Percentiles rank a stretch among this genome's conserved stretches.
phyloP scores from a whole-genome alignment of 2,113 vertebrate genomes.

The Actinemys pallida region DNA sequence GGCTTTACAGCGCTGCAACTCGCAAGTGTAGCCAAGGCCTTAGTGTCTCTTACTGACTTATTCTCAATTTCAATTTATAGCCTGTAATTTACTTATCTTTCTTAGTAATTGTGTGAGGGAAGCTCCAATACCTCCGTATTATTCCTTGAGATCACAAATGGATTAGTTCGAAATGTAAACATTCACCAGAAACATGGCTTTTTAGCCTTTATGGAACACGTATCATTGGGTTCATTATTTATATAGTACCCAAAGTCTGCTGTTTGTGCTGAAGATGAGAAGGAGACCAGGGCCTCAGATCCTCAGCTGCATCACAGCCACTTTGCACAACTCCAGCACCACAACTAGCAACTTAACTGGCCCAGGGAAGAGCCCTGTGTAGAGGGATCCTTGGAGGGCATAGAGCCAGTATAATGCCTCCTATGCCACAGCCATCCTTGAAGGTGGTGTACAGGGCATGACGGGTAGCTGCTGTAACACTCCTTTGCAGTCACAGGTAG shows the following conservation, averaged over 20 bases:
- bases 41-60: conserved; percentile 12
- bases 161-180: neutral
- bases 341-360: neutral
- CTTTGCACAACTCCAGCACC: neutral
- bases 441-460: neutral
- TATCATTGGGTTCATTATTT: fast-evolving
- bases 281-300: neutral
- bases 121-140: neutral
- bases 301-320: neutral
- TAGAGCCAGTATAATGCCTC: neutral
- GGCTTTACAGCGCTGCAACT: too few species aligned
- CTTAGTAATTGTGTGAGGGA: conserved; percentile 40
- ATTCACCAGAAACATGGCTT: neutral
- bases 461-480: neutral
- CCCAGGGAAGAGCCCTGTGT: neutral
- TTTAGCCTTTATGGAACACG: neutral
- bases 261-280: neutral
- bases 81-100: conserved; percentile 22
- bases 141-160: neutral
- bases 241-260: neutral
- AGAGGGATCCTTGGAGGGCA: neutral
- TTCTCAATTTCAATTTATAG: conserved; percentile 22
- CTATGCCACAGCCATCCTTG: neutral
- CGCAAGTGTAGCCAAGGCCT: too few species aligned
- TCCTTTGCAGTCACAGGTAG: neutral